phyloP scores from a whole-genome alignment of 2,113 vertebrate genomes.

The Eubucco bourcierii region DNA sequence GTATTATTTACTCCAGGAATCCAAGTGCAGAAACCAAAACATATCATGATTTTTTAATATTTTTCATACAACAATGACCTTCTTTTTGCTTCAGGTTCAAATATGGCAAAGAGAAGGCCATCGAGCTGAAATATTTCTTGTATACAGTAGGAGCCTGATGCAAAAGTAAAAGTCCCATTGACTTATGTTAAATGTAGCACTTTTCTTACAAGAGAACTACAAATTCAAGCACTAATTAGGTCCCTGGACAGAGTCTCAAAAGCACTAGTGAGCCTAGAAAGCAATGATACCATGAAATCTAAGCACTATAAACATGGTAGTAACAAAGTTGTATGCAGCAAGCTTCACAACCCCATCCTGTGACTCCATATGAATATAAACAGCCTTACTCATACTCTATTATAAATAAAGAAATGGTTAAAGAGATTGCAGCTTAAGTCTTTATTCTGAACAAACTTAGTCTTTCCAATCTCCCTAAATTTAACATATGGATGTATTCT shows the following conservation, averaged over 20 bases:
- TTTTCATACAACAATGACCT: constrained; percentile 56
- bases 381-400: not conserved
- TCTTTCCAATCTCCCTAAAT: not conserved
- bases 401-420: not conserved
- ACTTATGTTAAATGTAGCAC: constrained; percentile 55
- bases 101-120: constrained; percentile 32
- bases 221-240: constrained; percentile 62
- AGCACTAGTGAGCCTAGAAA: constrained; percentile 23
- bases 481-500: not conserved
- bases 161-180: constrained; percentile 56
- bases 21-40: constrained; percentile 52
- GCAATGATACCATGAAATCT: constrained; percentile 28
- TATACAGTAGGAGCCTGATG: constrained; percentile 41
- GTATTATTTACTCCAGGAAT: constrained; percentile 69
- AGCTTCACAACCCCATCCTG: not conserved
- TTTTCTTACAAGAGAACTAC: constrained; percentile 55
- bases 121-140: constrained; percentile 32
- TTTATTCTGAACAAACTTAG: not conserved
- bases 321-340: constrained; percentile 35
- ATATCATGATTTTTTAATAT: constrained; percentile 63
- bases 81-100: constrained; percentile 54
- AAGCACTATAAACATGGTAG: constrained; percentile 26
- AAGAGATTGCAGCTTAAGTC: not conserved
- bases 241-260: constrained; percentile 43
- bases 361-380: not conserved